Evolutionary conservation across 1,140 invertebrate genomes (phyloP).

Genomic region (Caenorhabditis brenneri): DNA sequence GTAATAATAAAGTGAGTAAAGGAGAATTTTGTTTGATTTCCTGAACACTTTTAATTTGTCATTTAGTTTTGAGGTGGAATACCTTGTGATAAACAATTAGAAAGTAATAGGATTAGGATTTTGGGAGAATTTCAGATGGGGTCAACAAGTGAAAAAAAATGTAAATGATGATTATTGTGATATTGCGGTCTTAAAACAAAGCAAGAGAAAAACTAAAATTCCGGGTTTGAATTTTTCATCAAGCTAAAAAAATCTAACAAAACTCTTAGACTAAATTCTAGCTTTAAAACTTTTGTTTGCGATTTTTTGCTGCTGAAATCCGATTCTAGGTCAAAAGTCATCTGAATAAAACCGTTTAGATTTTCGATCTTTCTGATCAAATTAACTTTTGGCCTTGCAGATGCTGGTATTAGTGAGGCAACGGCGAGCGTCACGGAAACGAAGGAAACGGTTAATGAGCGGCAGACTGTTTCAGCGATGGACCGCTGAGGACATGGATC

Average conservation of each 20-base stretch:
- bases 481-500: conserved; percentile 70
- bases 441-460: conserved; percentile 58
- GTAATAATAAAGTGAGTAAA: conserved; percentile 50
- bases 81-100: neutral
- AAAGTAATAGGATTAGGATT: neutral
- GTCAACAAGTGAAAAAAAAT: too few relatives aligned
- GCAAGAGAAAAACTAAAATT: too few relatives aligned
- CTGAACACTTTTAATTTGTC: too few relatives aligned
- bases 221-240: neutral
- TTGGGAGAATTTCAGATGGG: too few relatives aligned
- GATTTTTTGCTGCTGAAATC: too few relatives aligned
- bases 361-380: neutral
- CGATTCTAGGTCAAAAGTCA: too few relatives aligned
- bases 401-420: conserved; percentile 53
- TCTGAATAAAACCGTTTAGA: neutral
- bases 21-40: too few relatives aligned
- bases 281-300: too few relatives aligned
- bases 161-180: too few relatives aligned
- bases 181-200: too few relatives aligned
- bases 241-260: neutral
- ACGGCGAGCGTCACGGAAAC: conserved; percentile 43
- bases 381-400: neutral
- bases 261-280: too few relatives aligned
- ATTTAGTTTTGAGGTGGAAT: neutral
- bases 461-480: conserved; percentile 69